Evolutionary conservation across 2,113 vertebrate genomes (phyloP).

Genomic region (Xiphias gladius): DNA sequence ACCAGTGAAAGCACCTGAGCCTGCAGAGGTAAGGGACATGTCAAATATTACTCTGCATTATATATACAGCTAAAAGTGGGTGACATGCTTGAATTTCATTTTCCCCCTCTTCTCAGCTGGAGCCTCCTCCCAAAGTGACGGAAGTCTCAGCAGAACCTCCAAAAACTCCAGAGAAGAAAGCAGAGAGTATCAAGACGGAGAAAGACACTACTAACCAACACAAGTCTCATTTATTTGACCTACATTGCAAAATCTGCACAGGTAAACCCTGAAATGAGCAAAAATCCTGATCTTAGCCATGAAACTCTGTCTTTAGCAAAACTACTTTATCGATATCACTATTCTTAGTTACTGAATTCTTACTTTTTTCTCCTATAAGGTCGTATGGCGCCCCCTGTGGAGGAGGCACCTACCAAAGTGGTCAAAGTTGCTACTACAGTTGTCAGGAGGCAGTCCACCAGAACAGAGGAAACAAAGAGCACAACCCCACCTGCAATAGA

Average conservation of each 20-base stretch:
- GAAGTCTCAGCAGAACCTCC: conserved; percentile 86
- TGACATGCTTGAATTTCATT: background rate
- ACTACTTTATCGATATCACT: background rate
- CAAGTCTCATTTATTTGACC: conserved; percentile 97
- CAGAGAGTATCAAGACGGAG: conserved; percentile 76
- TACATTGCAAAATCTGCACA: conserved; percentile 99
- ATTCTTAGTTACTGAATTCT: background rate
- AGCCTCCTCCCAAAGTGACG: conserved; percentile 80
- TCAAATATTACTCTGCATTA: background rate
- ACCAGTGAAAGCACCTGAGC: conserved; percentile 91
- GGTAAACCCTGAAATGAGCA: conserved; percentile 80
- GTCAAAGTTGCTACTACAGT: conserved; percentile 94
- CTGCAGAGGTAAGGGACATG: conserved; percentile 79
- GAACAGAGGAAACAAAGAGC: conserved; percentile 87
- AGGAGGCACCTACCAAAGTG: conserved; percentile 88
- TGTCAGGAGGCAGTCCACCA: conserved; percentile 90
- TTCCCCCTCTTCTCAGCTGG: conserved; percentile 73
- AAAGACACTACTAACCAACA: conserved; percentile 95
- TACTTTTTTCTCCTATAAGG: conserved; percentile 78
- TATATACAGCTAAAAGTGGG: background rate
- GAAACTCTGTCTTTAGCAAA: background rate
- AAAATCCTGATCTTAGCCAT: background rate
- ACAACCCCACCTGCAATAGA: conserved; percentile 81
- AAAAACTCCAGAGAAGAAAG: conserved; percentile 83
- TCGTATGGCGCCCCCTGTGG: conserved; percentile 91